Percentiles rank a stretch among this genome's conserved stretches.
Evolutionary conservation across 2,113 vertebrate species (phyloP).

Genomic region (Oreocharis arfaki): DNA sequence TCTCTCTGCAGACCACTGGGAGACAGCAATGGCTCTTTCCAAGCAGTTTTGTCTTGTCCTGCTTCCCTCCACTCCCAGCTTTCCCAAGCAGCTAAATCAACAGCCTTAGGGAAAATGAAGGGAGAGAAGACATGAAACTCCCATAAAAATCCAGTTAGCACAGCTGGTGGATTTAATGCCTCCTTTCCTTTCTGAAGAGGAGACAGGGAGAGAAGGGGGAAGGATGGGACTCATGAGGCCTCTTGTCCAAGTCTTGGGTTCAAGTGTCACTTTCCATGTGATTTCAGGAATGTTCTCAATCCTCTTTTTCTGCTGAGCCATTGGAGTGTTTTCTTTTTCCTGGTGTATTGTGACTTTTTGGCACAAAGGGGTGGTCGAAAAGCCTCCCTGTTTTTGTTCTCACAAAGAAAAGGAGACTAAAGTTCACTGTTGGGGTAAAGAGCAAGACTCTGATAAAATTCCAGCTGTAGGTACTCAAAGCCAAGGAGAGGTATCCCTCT

Average conservation of each 20-base stretch:
- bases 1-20: not conserved
- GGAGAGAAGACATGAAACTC: not conserved
- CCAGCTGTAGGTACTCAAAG: not conserved
- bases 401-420: not conserved
- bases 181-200: not conserved
- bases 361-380: not conserved
- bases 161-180: not conserved
- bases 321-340: not conserved
- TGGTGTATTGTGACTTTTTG: not conserved
- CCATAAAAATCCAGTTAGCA: not conserved
- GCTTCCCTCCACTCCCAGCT: not conserved
- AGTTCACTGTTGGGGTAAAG: not conserved
- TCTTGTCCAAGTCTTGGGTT: not conserved
- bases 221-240: not conserved
- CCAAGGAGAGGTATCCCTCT: not conserved
- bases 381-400: not conserved
- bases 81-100: not conserved
- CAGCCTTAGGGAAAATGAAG: not conserved
- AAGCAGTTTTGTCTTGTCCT: not conserved
- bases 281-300: not conserved
- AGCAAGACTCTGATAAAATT: not conserved
- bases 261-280: not conserved
- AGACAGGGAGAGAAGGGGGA: not conserved
- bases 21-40: not conserved
- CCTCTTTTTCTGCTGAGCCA: not conserved